Conservation (phyloP, 2,113 vertebrate genomes). For the Psilopsiagon aurifrons region DNA sequence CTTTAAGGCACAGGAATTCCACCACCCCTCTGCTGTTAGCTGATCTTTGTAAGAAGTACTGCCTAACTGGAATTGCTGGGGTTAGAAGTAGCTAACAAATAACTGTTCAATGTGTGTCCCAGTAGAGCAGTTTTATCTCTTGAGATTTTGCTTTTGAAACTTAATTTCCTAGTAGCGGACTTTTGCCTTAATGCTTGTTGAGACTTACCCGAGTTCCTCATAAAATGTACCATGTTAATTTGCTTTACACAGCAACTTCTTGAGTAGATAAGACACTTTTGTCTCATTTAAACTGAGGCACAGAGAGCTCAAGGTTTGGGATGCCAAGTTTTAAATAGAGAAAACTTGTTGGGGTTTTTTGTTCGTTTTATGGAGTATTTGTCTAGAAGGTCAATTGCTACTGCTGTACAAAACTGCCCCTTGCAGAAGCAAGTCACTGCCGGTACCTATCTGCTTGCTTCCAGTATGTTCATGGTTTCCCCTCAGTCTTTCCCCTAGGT, state of each 20-base stretch:
- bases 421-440: not conserved
- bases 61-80: not conserved
- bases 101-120: not conserved
- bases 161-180: not conserved
- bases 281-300: not conserved
- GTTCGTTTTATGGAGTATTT: not conserved
- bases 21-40: not conserved
- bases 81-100: not conserved
- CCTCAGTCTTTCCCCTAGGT: not conserved
- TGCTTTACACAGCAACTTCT: not conserved
- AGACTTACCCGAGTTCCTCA: not conserved
- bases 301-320: not conserved
- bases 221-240: not conserved
- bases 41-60: not conserved
- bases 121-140: not conserved
- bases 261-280: not conserved
- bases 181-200: not conserved
- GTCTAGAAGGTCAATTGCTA: not conserved
- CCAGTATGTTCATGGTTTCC: not conserved
- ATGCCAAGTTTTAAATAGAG: not conserved
- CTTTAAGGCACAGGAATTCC: not conserved
- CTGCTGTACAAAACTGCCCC: rapidly evolving
- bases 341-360: not conserved
- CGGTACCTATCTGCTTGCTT: not conserved
- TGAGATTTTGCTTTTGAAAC: constrained; percentile 3